Conservation (phyloP, 2,888 invertebrate genomes). For the Polydrusus pterygomalis region DNA sequence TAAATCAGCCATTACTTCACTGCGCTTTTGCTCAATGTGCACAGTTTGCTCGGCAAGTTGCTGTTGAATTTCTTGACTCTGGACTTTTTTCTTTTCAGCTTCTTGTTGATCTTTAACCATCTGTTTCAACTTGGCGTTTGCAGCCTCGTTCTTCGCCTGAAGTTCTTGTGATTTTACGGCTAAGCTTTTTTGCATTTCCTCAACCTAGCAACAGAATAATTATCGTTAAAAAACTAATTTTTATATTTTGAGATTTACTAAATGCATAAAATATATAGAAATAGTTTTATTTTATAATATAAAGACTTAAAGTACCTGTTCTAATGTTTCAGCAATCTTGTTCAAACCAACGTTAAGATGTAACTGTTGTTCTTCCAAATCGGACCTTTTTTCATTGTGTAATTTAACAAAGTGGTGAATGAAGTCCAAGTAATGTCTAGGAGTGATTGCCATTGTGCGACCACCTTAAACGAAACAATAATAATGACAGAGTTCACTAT, state of each 20-base stretch:
- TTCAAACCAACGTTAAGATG: slow-evolving; percentile 98
- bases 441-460: slow-evolving; percentile 98
- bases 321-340: slow-evolving; percentile 99
- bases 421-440: slow-evolving; percentile 97
- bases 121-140: slow-evolving; percentile 98
- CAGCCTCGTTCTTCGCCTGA: slow-evolving; percentile 98
- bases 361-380: slow-evolving; percentile 98
- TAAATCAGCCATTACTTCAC: slow-evolving; percentile 96
- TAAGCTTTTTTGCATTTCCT: slow-evolving; percentile 98
- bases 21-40: slow-evolving; percentile 94
- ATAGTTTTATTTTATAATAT: neutral
- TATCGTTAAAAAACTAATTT: no score
- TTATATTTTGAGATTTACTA: no score
- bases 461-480: slow-evolving; percentile 70
- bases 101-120: slow-evolving; percentile 99
- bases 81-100: slow-evolving; percentile 98
- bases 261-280: neutral
- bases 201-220: slow-evolving; percentile 76
- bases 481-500: neutral
- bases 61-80: slow-evolving; percentile 95
- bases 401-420: slow-evolving; percentile 99
- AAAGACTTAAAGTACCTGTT: slow-evolving; percentile 76
- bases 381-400: slow-evolving; percentile 96
- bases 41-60: slow-evolving; percentile 90
- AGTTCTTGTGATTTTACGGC: slow-evolving; percentile 96